phyloP scores from a whole-genome alignment of 2,888 invertebrate species.

The Cataglyphis cursor region DNA sequence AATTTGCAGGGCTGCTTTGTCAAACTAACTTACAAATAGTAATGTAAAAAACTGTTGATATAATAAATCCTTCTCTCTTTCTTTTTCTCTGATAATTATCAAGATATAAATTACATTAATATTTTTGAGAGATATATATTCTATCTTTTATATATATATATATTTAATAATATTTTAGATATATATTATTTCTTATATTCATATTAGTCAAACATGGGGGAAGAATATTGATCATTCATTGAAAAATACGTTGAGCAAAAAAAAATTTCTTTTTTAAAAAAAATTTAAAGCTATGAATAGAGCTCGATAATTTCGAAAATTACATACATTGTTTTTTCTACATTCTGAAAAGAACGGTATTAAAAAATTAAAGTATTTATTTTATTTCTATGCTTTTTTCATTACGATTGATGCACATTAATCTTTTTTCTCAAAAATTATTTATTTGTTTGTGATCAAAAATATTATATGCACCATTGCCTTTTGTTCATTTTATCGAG shows the following conservation, averaged over 20 bases:
- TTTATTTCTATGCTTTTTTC: neutral
- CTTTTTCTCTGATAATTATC: neutral
- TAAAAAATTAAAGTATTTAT: neutral
- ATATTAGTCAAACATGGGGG: neutral
- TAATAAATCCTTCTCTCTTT: neutral
- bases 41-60: neutral
- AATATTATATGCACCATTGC: conserved; percentile 2
- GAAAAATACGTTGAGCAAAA: neutral
- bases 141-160: neutral
- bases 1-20: neutral
- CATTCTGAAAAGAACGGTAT: neutral
- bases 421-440: neutral
- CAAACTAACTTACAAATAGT: neutral
- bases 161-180: neutral
- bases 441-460: neutral
- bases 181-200: neutral
- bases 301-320: neutral
- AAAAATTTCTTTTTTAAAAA: neutral
- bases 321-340: neutral
- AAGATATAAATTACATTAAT: neutral
- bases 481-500: neutral
- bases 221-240: neutral
- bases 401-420: neutral
- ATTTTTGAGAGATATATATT: neutral
- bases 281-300: neutral